phyloP scores from a whole-genome alignment of 2,797 vertebrate genomes.

The Chelonia mydas region DNA sequence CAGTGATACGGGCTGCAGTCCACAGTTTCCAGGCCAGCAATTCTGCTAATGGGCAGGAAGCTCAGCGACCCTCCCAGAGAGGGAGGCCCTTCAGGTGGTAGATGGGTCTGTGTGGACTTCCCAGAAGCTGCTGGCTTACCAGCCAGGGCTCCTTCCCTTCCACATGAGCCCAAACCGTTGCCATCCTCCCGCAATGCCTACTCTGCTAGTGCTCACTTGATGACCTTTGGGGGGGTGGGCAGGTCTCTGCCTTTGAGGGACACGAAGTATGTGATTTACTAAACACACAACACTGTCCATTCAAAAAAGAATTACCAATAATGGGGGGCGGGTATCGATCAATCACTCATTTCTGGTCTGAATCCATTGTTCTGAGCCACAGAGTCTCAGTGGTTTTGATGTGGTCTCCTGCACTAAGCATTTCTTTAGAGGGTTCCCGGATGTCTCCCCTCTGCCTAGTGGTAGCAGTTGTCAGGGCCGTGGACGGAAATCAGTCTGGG shows the following conservation, averaged over 20 bases:
- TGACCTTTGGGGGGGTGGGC: not conserved
- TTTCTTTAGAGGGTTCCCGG: not conserved
- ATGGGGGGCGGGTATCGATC: not conserved
- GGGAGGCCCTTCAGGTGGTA: not conserved
- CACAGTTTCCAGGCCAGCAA: accelerated
- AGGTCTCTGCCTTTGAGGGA: not conserved
- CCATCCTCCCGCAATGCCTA: not conserved
- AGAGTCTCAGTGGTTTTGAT: not conserved
- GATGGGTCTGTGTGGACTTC: not conserved
- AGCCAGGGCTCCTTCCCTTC: not conserved
- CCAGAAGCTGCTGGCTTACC: not conserved
- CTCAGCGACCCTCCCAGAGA: not conserved
- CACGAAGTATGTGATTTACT: not conserved
- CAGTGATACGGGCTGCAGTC: not conserved
- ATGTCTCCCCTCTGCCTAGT: not conserved
- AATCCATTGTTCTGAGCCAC: not conserved
- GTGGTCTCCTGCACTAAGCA: not conserved
- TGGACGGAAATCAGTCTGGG: not conserved
- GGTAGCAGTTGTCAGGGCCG: not conserved
- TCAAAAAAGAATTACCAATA: not conserved
- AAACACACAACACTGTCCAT: not conserved
- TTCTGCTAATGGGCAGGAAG: not conserved
- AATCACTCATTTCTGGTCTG: not conserved
- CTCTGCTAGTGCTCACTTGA: not conserved
- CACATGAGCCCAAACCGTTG: accelerated